Evolutionary conservation across 1,140 invertebrate genomes (phyloP).

Genomic region (Brachionus angularis): DNA sequence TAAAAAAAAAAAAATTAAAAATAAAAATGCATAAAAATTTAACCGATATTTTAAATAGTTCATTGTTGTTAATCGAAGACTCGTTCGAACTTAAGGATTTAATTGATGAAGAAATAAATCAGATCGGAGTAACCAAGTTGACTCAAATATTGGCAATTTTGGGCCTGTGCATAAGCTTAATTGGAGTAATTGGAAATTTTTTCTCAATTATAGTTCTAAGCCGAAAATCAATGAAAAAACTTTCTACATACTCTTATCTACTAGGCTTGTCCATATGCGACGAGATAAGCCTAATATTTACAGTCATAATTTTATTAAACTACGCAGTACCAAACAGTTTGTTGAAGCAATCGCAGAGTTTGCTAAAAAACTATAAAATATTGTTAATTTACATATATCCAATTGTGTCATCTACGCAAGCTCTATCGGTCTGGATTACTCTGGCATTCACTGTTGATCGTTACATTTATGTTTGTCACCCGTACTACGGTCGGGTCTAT

Average conservation of each 20-base stretch:
- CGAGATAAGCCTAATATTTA: constrained; percentile 30
- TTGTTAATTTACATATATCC: constrained; percentile 37
- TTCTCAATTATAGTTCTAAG: constrained; percentile 55
- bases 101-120: constrained; percentile 15
- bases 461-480: constrained; percentile 59
- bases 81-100: not conserved
- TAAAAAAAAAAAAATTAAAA: too few species aligned
- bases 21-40: too few species aligned
- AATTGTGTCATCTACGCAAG: constrained; percentile 50
- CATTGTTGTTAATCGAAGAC: not conserved
- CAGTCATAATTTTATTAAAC: constrained; percentile 16
- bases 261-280: constrained; percentile 55
- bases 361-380: constrained; percentile 23
- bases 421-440: constrained; percentile 58
- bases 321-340: not conserved
- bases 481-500: constrained; percentile 53
- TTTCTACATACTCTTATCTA: constrained; percentile 56
- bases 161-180: constrained; percentile 50
- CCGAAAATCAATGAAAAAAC: constrained; percentile 50
- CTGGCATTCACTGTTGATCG: constrained; percentile 58
- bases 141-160: constrained; percentile 51
- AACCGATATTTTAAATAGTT: not conserved
- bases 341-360: not conserved
- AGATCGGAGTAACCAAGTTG: constrained; percentile 26
- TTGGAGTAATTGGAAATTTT: constrained; percentile 55